phyloP scores from a whole-genome alignment of 2,888 invertebrate genomes.

The Drosophila merina region DNA sequence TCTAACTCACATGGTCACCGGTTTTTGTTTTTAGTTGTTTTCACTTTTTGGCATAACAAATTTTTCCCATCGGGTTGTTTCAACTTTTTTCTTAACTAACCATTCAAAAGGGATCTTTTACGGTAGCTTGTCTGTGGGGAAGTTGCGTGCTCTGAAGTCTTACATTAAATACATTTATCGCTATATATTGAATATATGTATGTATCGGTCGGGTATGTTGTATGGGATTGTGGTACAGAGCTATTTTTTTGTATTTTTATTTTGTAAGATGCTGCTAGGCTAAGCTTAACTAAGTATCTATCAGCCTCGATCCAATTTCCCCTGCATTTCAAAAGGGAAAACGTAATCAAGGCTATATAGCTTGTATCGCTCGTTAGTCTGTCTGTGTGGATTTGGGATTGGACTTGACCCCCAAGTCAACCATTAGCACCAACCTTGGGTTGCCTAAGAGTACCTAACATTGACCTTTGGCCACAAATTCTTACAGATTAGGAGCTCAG shows the following conservation, averaged over 20 bases:
- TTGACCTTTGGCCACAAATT: slow-evolving; percentile 74
- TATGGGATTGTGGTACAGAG: slow-evolving; percentile 38
- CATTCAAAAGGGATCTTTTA: slow-evolving; percentile 33
- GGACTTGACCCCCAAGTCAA: slow-evolving; percentile 26
- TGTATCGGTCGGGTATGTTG: slow-evolving; percentile 28
- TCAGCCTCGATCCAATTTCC: background rate
- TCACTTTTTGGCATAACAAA: slow-evolving; percentile 62
- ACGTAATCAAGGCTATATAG: slow-evolving; percentile 8
- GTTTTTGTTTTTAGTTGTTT: slow-evolving; percentile 15
- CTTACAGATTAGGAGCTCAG: slow-evolving; percentile 47
- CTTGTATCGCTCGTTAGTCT: slow-evolving; percentile 15
- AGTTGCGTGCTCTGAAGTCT: slow-evolving; percentile 53
- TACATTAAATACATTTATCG: slow-evolving; percentile 60
- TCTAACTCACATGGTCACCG: slow-evolving; percentile 11
- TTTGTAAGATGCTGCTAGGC: slow-evolving; percentile 45
- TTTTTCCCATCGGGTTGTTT: slow-evolving; percentile 41
- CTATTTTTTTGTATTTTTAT: slow-evolving; percentile 35
- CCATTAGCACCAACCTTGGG: slow-evolving; percentile 71
- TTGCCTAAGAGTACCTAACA: slow-evolving; percentile 52
- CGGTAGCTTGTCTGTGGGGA: slow-evolving; percentile 29
- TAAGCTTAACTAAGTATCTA: slow-evolving; percentile 47
- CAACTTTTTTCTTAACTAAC: slow-evolving; percentile 48
- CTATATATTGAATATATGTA: slow-evolving; percentile 58
- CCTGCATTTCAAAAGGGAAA: background rate
- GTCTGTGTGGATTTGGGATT: slow-evolving; percentile 8